Conservation (phyloP, 2,113 vertebrate genomes). For the Rana temporaria region DNA sequence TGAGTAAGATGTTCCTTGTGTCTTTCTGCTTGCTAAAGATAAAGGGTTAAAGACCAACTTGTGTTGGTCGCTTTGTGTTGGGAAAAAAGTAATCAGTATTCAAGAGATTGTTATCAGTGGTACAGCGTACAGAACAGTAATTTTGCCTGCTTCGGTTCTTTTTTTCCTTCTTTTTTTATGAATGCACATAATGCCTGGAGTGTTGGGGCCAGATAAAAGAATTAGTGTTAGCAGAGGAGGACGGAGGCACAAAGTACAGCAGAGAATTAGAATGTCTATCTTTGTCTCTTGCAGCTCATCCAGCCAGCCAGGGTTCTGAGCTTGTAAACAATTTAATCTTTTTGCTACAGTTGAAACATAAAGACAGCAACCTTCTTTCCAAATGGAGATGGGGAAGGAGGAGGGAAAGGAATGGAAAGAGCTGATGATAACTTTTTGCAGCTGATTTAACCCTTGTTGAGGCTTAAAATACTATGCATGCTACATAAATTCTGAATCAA, state of each 20-base stretch:
- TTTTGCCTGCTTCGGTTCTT: constrained; percentile 82
- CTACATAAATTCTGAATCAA: too few relatives aligned
- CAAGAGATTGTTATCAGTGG: constrained; percentile 95
- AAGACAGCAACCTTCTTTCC: constrained; percentile 76
- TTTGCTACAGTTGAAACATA: constrained; percentile 91
- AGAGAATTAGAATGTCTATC: constrained; percentile 97
- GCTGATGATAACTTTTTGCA: constrained; percentile 30
- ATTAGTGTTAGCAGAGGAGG: constrained; percentile 93
- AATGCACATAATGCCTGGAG: constrained; percentile 95
- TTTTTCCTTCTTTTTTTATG: constrained; percentile 72
- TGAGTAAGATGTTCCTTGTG: constrained; percentile 87
- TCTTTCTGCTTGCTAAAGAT: constrained; percentile 98
- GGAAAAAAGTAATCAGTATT: constrained; percentile 89
- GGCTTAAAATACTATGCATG: background rate
- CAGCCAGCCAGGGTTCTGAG: constrained; percentile 85
- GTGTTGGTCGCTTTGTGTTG: constrained; percentile 86
- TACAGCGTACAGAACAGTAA: constrained; percentile 86
- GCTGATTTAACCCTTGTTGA: constrained; percentile 13
- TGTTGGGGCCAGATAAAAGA: constrained; percentile 99
- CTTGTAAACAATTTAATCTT: constrained; percentile 99
- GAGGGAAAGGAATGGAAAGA: constrained; percentile 7
- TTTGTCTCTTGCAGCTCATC: constrained; percentile 97
- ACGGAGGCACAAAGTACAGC: constrained; percentile 86
- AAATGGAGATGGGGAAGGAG: constrained; percentile 55
- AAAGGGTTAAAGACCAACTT: constrained; percentile 98